phyloP scores from a whole-genome alignment of 2,888 invertebrate species.

The Troides oblongomaculatus region DNA sequence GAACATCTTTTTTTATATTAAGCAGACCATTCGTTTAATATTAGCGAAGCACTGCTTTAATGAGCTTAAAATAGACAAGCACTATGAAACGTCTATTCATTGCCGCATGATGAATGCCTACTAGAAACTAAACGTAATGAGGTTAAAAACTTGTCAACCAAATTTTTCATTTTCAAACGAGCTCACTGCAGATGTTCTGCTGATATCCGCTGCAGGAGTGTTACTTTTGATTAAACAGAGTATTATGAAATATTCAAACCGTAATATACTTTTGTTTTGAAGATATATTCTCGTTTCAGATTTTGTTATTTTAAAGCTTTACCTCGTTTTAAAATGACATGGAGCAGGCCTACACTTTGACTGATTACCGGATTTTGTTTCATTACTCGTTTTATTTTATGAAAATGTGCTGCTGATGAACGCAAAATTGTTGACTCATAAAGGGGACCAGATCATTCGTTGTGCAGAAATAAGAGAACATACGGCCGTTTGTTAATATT shows the following conservation, averaged over 20 bases:
- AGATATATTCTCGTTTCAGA: background rate
- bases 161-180: constrained; percentile 20
- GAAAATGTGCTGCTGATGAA: too few relatives aligned
- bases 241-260: background rate
- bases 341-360: background rate
- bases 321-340: background rate
- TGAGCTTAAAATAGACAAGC: constrained; percentile 11
- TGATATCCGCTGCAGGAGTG: constrained; percentile 13
- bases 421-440: too few relatives aligned
- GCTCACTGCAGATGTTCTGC: constrained; percentile 12
- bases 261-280: background rate
- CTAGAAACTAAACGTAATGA: constrained; percentile 17
- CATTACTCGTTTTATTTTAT: too few relatives aligned
- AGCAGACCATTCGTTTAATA: background rate
- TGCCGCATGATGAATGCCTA: constrained; percentile 10
- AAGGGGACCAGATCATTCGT: too few relatives aligned
- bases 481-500: too few relatives aligned
- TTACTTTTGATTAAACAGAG: constrained; percentile 1
- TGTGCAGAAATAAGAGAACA: too few relatives aligned
- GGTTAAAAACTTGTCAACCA: constrained; percentile 23
- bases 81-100: constrained; percentile 17
- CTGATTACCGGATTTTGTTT: background rate
- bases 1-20: background rate
- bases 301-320: background rate
- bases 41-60: constrained; percentile 6